Conservation (phyloP, 2,113 vertebrate species). For the Cyanoramphus novaezelandiae region DNA sequence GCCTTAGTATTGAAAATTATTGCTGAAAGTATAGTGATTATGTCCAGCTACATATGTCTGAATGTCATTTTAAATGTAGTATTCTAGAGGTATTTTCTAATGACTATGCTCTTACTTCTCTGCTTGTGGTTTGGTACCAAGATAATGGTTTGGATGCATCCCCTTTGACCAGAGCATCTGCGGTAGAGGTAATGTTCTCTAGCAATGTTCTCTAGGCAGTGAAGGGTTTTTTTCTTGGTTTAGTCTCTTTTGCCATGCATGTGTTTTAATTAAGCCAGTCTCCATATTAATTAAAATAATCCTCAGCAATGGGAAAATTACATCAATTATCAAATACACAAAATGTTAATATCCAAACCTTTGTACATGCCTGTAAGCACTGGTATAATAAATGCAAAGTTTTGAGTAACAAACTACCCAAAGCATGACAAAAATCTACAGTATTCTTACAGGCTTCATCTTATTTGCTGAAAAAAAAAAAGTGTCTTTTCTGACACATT, state of each 20-base stretch:
- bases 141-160: neutral
- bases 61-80: neutral
- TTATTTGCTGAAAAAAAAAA: neutral
- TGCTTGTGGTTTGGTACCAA: neutral
- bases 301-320: neutral
- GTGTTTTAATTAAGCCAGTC: neutral
- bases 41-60: neutral
- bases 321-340: neutral
- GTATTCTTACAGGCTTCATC: neutral
- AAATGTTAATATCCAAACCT: neutral
- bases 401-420: neutral
- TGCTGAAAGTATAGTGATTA: neutral
- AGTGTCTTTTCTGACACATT: neutral
- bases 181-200: neutral
- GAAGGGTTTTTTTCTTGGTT: neutral
- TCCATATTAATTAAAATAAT: neutral
- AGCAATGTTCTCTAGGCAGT: neutral
- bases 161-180: neutral
- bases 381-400: neutral
- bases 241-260: neutral
- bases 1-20: neutral
- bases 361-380: neutral
- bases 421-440: neutral
- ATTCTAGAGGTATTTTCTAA: neutral
- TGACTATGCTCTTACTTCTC: neutral